A percentile compares a stretch with the other conserved stretches of the same genome.
Conservation (phyloP, 2,797 vertebrate genomes). For the Halcyon smyrnensis region DNA sequence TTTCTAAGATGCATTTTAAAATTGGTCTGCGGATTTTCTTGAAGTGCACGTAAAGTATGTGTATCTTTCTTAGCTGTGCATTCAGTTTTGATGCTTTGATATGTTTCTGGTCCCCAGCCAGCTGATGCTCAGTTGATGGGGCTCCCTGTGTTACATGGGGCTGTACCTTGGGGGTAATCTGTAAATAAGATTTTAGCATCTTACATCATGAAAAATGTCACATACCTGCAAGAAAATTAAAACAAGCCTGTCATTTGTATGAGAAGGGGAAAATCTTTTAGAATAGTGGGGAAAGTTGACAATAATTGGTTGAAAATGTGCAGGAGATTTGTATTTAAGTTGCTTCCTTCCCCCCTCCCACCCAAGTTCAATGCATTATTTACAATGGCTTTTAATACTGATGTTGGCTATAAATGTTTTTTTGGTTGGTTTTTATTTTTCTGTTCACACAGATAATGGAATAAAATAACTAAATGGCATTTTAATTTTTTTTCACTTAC, state of each 20-base stretch:
- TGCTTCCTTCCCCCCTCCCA: neutral
- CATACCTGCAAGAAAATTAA: neutral
- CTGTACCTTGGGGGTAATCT: neutral
- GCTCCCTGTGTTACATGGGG: accelerated
- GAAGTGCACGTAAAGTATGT: neutral
- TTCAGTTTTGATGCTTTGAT: neutral
- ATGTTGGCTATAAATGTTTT: neutral
- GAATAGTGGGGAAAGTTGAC: neutral
- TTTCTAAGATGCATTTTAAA: neutral
- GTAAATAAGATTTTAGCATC: neutral
- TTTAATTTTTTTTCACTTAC: neutral
- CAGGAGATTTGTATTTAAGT: neutral
- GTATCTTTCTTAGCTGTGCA: neutral
- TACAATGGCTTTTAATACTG: neutral
- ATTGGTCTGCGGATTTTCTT: neutral
- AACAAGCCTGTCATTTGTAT: accelerated
- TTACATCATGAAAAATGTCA: neutral
- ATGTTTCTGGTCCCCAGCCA: neutral
- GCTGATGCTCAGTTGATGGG: neutral
- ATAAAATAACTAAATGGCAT: neutral
- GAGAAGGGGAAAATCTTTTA: neutral
- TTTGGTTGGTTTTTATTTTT: neutral
- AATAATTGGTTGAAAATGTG: neutral
- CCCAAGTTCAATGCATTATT: neutral
- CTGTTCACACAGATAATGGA: neutral